Conservation (phyloP, 2,888 invertebrate species). For the Thymelicus lineola region DNA sequence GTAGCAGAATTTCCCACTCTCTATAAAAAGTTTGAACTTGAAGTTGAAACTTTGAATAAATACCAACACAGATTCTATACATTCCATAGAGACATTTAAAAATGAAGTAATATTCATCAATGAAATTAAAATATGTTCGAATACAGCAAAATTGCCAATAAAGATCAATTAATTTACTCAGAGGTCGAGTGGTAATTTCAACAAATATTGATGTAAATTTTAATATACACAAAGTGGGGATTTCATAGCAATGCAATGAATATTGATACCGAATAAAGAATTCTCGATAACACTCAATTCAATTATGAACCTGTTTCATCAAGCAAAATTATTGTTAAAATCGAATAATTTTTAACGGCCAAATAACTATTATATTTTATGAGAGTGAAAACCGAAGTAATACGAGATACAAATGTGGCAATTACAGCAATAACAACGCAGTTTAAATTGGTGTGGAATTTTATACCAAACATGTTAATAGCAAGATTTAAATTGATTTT, state of each 20-base stretch:
- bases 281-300: constrained; percentile 1
- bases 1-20: too few relatives aligned
- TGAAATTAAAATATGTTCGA: constrained; percentile 19
- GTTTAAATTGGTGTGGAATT: constrained; percentile 1
- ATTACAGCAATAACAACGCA: background rate
- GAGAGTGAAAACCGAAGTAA: background rate
- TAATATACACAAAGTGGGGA: constrained; percentile 1
- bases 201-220: constrained; percentile 24
- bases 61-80: too few relatives aligned
- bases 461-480: background rate
- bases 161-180: constrained; percentile 22
- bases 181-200: constrained; percentile 6
- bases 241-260: constrained; percentile 1
- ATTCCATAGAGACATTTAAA: background rate
- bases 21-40: too few relatives aligned
- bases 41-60: too few relatives aligned
- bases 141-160: constrained; percentile 23
- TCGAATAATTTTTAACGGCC: background rate
- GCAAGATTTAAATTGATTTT: too few relatives aligned
- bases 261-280: constrained; percentile 11
- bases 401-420: background rate
- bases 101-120: background rate
- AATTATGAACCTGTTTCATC: background rate
- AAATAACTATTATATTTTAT: background rate
- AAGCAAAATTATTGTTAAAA: constrained; percentile 1